Evolutionary conservation across 1,140 invertebrate species (phyloP).

Genomic region (Tyrophagus putrescentiae): DNA sequence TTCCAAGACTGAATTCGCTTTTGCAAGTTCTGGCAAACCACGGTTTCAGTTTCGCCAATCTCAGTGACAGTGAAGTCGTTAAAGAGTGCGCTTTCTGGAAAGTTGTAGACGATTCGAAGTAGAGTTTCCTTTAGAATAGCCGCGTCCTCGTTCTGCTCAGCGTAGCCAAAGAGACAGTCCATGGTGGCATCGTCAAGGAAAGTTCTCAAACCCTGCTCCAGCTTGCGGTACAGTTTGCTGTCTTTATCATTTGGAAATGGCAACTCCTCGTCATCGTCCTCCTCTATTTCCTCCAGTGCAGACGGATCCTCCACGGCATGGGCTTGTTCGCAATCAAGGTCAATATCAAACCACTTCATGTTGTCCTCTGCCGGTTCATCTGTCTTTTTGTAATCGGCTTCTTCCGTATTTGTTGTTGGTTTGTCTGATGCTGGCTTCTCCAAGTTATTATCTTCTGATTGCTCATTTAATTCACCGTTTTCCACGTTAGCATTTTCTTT

Average conservation of each 20-base stretch:
- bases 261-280: neutral
- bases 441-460: slow-evolving; percentile 14
- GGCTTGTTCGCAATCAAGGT: neutral
- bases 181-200: neutral
- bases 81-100: neutral
- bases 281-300: neutral
- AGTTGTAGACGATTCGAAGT: slow-evolving; percentile 1
- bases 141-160: neutral
- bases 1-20: slow-evolving; percentile 18
- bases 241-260: neutral
- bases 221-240: neutral
- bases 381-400: neutral
- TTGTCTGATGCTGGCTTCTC: neutral
- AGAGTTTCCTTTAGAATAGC: neutral
- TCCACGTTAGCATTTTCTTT: slow-evolving; percentile 1
- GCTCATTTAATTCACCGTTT: neutral
- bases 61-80: neutral
- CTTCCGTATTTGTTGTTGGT: neutral
- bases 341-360: neutral
- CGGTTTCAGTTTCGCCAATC: slow-evolving; percentile 2
- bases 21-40: slow-evolving; percentile 18
- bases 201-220: neutral
- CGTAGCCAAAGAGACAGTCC: neutral
- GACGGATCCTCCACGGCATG: neutral
- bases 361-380: too few species aligned